Conservation (phyloP, 2,113 vertebrate genomes). For the Protobothrops flavoviridis region DNA sequence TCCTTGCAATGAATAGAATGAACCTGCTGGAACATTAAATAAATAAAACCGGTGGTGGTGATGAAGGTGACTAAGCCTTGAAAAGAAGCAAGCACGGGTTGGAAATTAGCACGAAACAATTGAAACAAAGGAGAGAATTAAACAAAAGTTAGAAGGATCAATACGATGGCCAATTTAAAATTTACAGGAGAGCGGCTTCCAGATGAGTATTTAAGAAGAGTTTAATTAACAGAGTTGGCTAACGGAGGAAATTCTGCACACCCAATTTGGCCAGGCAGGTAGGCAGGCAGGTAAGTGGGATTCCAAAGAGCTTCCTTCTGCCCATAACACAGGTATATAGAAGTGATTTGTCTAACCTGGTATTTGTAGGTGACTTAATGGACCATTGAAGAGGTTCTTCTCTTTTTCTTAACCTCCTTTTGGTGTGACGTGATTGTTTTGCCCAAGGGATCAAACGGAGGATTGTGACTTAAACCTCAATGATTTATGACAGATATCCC, state of each 20-base stretch:
- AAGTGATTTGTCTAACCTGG: neutral
- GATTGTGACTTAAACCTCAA: neutral
- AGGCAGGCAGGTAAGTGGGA: neutral
- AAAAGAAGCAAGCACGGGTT: constrained; percentile 6
- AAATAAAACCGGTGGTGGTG: neutral
- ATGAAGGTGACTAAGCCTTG: rapidly evolving
- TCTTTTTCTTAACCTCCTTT: neutral
- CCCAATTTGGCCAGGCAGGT: neutral
- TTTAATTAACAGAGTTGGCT: neutral
- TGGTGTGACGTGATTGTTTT: neutral
- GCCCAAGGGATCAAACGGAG: neutral
- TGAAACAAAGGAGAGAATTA: constrained; percentile 18
- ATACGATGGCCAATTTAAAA: constrained; percentile 41
- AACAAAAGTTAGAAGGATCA: constrained; percentile 44
- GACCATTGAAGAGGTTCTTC: neutral
- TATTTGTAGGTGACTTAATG: neutral
- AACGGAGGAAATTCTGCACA: rapidly evolving
- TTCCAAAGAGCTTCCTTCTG: neutral
- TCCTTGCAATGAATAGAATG: neutral
- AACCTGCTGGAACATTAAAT: neutral
- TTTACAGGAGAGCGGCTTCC: constrained; percentile 20
- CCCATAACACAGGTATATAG: neutral
- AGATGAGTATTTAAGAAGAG: constrained; percentile 35
- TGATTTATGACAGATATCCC: too few species aligned
- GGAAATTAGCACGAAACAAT: neutral